These are phyloP conservation scores for Pygmarrhopalites habei DNA, from an alignment of 1,140 invertebrate species.

Conservation along the genomic window DNA sequence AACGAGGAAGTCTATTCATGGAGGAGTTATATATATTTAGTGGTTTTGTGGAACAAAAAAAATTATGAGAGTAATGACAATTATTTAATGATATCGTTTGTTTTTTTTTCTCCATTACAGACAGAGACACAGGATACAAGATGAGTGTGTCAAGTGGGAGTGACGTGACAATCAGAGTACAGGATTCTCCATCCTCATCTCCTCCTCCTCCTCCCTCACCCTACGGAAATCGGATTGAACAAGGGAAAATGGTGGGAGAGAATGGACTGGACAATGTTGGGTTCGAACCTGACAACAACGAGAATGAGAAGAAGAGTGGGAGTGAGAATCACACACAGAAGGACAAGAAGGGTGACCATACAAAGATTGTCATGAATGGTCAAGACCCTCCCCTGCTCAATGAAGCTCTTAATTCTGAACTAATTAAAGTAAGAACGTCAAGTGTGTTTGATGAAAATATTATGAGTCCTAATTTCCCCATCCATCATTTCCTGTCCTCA, in stretches of 20 bases:
- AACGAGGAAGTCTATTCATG: too few relatives aligned
- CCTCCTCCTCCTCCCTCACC: slow-evolving; percentile 38
- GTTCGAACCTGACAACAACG: slow-evolving; percentile 12
- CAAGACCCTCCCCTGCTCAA: slow-evolving; percentile 40
- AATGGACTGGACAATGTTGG: slow-evolving; percentile 25
- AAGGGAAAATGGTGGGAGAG: slow-evolving; percentile 16
- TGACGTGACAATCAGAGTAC: slow-evolving; percentile 37
- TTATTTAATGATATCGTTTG: too few relatives aligned
- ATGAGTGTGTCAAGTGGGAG: slow-evolving; percentile 39
- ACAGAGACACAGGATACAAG: too few relatives aligned
- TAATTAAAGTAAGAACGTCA: too few relatives aligned
- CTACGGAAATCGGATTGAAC: slow-evolving; percentile 19
- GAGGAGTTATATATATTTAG: too few relatives aligned
- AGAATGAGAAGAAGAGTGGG: slow-evolving; percentile 13
- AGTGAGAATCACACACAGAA: neutral
- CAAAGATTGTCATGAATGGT: slow-evolving; percentile 28
- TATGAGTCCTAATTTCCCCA: too few relatives aligned
- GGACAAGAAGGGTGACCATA: slow-evolving; percentile 5
- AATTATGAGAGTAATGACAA: too few relatives aligned
- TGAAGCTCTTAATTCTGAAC: slow-evolving; percentile 70
- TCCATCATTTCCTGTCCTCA: too few relatives aligned
- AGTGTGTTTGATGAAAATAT: too few relatives aligned
- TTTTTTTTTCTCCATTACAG: too few relatives aligned
- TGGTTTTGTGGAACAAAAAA: too few relatives aligned
- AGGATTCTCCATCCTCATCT: slow-evolving; percentile 37